Evolutionary conservation across 2,888 invertebrate genomes (phyloP), one percentile per base, ranked within the genome.

Genomic region (Phaonia tiefii): DNA sequence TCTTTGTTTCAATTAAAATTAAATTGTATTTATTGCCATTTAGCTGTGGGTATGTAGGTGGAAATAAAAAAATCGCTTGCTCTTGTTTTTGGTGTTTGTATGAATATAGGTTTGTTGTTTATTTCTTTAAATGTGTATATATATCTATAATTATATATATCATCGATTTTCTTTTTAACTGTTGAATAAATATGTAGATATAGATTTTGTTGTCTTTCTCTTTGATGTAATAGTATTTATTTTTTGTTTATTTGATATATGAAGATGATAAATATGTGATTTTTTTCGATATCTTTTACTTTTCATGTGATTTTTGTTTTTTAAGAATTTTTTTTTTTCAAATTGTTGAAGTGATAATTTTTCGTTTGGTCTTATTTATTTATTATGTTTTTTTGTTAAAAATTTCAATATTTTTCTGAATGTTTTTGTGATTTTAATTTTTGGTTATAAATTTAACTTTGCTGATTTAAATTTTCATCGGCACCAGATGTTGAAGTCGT

Each of bases 401-500:
- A 75, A 65, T 72, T 70, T 70, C 39, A 26, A 69, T 58, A 60
- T 58, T 10, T 56, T 51, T 74, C 49, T 31, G 4, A 31, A 31
- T 31, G 58, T 37, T 67, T 60, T 81, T 54, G 51, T 63, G 63
- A 73, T 4, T 51, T 69, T 20, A 51, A 31, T 72, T 37, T 13
- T 25, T 74, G 44, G 66, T 37, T 72, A 66, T 69, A 75, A 85
- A 84, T 89, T 89, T 89, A 89, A 86, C 87, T 88, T 86, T 90
- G 90, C 86, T 94, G 93, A 91, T 95, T 95, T 91, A 95, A 92
- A 92, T 95, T 95, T 90, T 94, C 95, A 89, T 95, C 95, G 86
- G 94, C 91, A 93, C 93, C 89, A 93, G 93, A 88, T 91, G 91
- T 89, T 92, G 92, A 89, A 91, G 90, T 89, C 88, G 89, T 90